Evolutionary conservation across 2,888 invertebrate genomes (phyloP).

Genomic region (Sussaba pulchella): DNA sequence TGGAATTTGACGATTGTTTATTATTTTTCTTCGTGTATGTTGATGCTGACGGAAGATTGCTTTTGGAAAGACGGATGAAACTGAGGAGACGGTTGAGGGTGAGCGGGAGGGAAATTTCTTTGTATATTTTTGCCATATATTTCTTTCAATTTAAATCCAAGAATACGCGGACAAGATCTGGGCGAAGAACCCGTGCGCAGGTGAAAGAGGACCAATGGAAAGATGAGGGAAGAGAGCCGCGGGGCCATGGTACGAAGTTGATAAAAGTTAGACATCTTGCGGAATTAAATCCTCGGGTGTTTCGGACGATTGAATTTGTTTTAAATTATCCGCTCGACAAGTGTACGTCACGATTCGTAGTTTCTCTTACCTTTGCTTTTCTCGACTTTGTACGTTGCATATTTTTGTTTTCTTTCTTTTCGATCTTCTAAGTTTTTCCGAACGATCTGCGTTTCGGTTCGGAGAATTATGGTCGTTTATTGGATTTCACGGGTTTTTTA

Average conservation of each 20-base stretch:
- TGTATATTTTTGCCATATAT: conserved; percentile 47
- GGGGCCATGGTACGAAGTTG: conserved; percentile 67
- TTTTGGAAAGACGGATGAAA: conserved; percentile 37
- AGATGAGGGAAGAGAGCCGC: conserved; percentile 43
- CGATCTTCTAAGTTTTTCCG: neutral
- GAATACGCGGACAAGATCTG: conserved; percentile 58
- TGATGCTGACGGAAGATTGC: conserved; percentile 39
- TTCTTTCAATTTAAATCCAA: conserved; percentile 66
- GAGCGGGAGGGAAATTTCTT: conserved; percentile 39
- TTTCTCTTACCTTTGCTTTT: conserved; percentile 27
- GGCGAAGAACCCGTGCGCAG: conserved; percentile 28
- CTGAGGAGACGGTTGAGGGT: neutral
- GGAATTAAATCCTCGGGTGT: conserved; percentile 68
- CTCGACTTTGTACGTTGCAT: conserved; percentile 9
- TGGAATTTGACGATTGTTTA: conserved; percentile 49
- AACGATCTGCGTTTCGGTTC: neutral
- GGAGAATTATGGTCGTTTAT: neutral
- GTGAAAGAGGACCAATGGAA: conserved; percentile 38
- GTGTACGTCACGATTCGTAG: conserved; percentile 56
- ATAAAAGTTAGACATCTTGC: conserved; percentile 70
- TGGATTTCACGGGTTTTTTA: neutral
- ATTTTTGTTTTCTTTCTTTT: neutral
- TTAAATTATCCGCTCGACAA: conserved; percentile 66
- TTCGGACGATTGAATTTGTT: conserved; percentile 70
- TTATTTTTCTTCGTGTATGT: conserved; percentile 23